Conservation (phyloP, 2,888 invertebrate species). For the Cataglyphis albicans region DNA sequence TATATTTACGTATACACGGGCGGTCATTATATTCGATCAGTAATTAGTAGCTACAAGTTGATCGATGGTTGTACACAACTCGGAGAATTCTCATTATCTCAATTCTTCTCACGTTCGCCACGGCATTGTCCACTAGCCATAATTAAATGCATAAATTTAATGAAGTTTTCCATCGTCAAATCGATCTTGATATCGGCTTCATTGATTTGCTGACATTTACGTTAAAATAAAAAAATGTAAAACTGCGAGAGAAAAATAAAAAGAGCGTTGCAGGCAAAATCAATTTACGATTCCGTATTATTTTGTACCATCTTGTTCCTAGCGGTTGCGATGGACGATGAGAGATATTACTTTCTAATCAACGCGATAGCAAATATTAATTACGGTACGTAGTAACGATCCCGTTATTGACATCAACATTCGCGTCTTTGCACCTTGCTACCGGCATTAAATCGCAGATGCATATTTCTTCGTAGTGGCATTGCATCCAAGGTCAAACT, state of each 20-base stretch:
- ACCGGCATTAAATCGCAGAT: slow-evolving; percentile 64
- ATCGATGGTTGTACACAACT: slow-evolving; percentile 67
- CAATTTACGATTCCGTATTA: slow-evolving; percentile 36
- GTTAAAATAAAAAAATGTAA: slow-evolving; percentile 2
- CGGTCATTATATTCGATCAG: slow-evolving; percentile 70
- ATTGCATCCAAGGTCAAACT: slow-evolving; percentile 73
- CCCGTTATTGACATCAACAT: slow-evolving; percentile 32
- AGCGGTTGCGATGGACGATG: slow-evolving; percentile 18
- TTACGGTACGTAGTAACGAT: slow-evolving; percentile 15
- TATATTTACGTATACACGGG: slow-evolving; percentile 58
- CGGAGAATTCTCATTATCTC: slow-evolving; percentile 73
- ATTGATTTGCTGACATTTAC: slow-evolving; percentile 41
- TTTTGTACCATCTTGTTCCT: not conserved
- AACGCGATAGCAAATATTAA: slow-evolving; percentile 36
- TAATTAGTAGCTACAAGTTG: slow-evolving; percentile 70
- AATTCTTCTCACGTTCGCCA: slow-evolving; percentile 70
- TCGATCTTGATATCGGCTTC: slow-evolving; percentile 24
- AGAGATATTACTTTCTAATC: slow-evolving; percentile 27
- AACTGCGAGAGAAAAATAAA: not conserved
- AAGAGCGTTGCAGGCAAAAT: slow-evolving; percentile 18
- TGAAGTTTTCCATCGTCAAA: slow-evolving; percentile 30
- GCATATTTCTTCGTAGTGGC: slow-evolving; percentile 71
- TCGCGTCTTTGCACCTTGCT: slow-evolving; percentile 57
- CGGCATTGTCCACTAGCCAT: slow-evolving; percentile 60
- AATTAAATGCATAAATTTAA: slow-evolving; percentile 46